These are phyloP conservation scores for Aphaenogaster rudis DNA, from an alignment of 1,140 invertebrate genomes.

Conservation along the genomic window DNA sequence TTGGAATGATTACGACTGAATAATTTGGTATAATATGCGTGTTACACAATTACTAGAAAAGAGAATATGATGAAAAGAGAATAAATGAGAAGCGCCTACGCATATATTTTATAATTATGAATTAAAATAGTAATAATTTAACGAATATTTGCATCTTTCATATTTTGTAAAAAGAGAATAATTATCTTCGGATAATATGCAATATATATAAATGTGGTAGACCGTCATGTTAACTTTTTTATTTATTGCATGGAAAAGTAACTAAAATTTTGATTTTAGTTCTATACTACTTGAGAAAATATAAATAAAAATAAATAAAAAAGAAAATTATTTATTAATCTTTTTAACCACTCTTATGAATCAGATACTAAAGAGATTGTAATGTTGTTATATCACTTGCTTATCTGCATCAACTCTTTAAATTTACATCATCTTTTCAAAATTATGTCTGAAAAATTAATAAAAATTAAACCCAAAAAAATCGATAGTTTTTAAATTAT, in stretches of 20 bases:
- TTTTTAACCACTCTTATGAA: background rate
- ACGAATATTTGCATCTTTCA: background rate
- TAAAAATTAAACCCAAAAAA: background rate
- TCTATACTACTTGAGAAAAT: background rate
- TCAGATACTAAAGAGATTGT: background rate
- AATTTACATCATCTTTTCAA: background rate
- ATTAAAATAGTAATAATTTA: constrained; percentile 6
- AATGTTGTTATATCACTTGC: background rate
- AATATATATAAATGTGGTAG: background rate
- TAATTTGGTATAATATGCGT: background rate
- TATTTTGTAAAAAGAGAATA: background rate
- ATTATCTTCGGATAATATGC: background rate
- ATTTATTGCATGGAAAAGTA: background rate
- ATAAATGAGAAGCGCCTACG: too few relatives aligned
- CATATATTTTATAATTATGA: background rate
- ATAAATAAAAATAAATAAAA: background rate
- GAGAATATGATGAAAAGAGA: too few relatives aligned
- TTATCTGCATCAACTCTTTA: background rate
- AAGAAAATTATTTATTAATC: constrained; percentile 13
- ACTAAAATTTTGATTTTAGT: background rate
- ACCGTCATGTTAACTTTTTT: background rate
- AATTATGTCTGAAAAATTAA: background rate
- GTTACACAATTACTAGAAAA: background rate
- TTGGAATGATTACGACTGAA: background rate
- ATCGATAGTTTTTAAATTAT: background rate